Evolutionary conservation across 2,888 invertebrate genomes (phyloP).

Genomic region (Lithosia quadra): DNA sequence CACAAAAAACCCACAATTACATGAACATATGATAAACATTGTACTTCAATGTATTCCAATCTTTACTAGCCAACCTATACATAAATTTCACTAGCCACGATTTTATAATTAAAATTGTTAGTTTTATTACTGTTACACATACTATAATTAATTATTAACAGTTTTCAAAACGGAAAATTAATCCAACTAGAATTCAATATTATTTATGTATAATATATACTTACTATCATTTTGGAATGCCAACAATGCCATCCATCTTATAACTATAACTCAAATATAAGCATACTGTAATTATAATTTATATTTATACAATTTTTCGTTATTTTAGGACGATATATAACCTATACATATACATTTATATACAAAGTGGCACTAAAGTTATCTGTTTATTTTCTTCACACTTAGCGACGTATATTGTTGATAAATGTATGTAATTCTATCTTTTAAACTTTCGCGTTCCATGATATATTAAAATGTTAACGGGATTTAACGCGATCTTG

Average conservation of each 20-base stretch:
- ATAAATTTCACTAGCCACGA: conserved; percentile 64
- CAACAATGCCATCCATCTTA: neutral
- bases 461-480: too few species aligned
- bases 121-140: conserved; percentile 17
- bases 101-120: conserved; percentile 50
- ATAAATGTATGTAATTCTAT: too few species aligned
- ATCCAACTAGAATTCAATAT: neutral
- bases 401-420: neutral
- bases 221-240: neutral
- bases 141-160: conserved; percentile 26
- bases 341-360: neutral
- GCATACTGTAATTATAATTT: neutral
- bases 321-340: neutral
- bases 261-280: neutral
- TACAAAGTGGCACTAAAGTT: neutral
- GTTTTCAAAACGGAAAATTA: conserved; percentile 9
- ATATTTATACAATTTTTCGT: neutral
- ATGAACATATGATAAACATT: conserved; percentile 40
- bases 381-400: neutral
- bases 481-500: too few species aligned
- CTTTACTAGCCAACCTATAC: conserved; percentile 53
- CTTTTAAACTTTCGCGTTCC: too few species aligned
- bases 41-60: conserved; percentile 48
- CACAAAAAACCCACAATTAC: conserved; percentile 22
- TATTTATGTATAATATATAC: neutral